Evolutionary conservation across 30 jellyfish, hydroid and myxozoan genomes (phyloP), one percentile per base, ranked within the genome.

Genomic region (Aurelia aurita): DNA sequence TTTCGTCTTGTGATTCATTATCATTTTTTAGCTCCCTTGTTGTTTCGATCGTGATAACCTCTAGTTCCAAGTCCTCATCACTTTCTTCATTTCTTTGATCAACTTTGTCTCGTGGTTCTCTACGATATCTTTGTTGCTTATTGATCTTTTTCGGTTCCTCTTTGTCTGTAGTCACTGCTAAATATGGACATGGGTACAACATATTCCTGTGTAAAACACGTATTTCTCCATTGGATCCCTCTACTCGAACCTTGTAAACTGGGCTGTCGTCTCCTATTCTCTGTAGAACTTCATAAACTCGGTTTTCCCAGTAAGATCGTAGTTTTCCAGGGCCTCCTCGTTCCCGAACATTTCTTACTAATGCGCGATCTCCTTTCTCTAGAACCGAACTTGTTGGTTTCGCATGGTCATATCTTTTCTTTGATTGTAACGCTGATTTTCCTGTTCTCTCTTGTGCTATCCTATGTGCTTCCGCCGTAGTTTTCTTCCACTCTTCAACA

Each of bases 291-390:
- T 29, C 63, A 7, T 73, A 44, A 23, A 69, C 82, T 44, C 70
- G 34, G 47, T 35, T 32, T 69, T 69, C 65, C 82, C 82, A 69
- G 9, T 63, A 31, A 9, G 29, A 13, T 18, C 82, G 21, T 21
- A 69, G 65, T 27, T 69, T 69, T 44, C 82, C 82, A 10, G 80
- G 80, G 12, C 80, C 80, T 15, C 80, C 80, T 16, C 80, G 70
- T 68, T 68, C 71, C 8, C 66, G 26, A 27, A 68, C 67, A 22
- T 68, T 68, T 25, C 66, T 27, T 9, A 68, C 62, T 68, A 68
- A 34, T 12, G 26, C 80, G 25, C 80, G 11, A 34, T 68, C n/a
- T n/a, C n/a, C n/a, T n/a, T n/a, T n/a, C n/a, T n/a, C n/a, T n/a
- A n/a, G n/a, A n/a, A n/a, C n/a, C n/a, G n/a, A n/a, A n/a, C n/a